phyloP scores from a whole-genome alignment of 2,113 vertebrate species.

The Pituophis catenifer region DNA sequence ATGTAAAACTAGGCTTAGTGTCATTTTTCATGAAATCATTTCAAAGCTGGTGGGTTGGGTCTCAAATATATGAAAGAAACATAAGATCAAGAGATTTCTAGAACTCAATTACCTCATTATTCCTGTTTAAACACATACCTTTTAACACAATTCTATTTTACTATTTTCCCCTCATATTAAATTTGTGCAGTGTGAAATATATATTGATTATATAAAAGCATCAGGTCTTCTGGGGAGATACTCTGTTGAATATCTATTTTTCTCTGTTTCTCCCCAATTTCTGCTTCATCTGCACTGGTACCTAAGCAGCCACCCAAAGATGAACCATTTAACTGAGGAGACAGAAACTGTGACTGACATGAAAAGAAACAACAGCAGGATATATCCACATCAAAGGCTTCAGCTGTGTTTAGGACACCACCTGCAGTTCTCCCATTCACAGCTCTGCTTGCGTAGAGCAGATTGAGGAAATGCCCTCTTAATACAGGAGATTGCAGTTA shows the following conservation, averaged over 20 bases:
- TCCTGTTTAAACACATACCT: not conserved
- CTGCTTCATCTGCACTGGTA: constrained; percentile 8
- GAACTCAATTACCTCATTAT: not conserved
- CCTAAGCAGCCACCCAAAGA: constrained; percentile 29
- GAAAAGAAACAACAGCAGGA: constrained; percentile 34
- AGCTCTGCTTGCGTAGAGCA: not conserved
- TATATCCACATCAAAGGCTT: constrained; percentile 34
- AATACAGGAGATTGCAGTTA: constrained; percentile 2
- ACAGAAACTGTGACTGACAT: constrained; percentile 32
- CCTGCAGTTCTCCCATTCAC: constrained; percentile 19
- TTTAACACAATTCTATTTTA: not conserved
- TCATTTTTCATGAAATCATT: not conserved
- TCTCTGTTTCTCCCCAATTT: not conserved
- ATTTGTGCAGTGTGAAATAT: not conserved
- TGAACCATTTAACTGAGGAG: constrained; percentile 30
- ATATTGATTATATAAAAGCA: constrained; percentile 6
- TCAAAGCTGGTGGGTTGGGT: not conserved
- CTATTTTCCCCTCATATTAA: not conserved
- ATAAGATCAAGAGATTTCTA: not conserved
- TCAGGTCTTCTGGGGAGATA: not conserved
- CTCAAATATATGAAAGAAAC: not conserved
- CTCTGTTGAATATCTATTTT: constrained; percentile 16
- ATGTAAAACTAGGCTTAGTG: not conserved
- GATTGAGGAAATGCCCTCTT: constrained; percentile 24
- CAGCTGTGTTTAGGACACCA: constrained; percentile 30